Conservation (phyloP, 2,113 vertebrate genomes). For the Nothobranchius furzeri region DNA sequence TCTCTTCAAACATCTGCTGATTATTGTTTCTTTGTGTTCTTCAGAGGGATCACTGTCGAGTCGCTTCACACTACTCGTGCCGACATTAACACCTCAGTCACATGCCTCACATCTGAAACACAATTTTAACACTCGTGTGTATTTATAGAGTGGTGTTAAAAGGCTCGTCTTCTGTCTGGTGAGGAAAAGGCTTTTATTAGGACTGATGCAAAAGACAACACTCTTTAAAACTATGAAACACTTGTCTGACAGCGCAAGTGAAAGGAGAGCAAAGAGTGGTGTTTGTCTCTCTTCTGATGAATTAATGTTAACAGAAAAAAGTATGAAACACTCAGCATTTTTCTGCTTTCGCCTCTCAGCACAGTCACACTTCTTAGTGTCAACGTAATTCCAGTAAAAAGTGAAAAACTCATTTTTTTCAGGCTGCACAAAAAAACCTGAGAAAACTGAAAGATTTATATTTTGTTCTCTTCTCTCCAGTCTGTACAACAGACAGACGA, state of each 20-base stretch:
- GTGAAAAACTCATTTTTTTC: constrained; percentile 19
- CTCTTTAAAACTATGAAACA: constrained; percentile 51
- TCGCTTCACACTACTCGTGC: constrained; percentile 34
- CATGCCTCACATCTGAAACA: constrained; percentile 57
- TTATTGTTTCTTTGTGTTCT: constrained; percentile 48
- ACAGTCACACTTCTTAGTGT: constrained; percentile 17
- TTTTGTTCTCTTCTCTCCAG: constrained; percentile 5
- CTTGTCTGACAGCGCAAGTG: constrained; percentile 33
- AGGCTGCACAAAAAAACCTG: constrained; percentile 9
- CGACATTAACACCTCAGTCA: constrained; percentile 53
- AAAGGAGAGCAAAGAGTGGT: constrained; percentile 23
- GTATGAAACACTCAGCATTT: neutral
- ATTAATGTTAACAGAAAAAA: constrained; percentile 37
- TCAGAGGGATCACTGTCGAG: constrained; percentile 28
- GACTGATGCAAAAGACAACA: constrained; percentile 34
- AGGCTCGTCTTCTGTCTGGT: constrained; percentile 65
- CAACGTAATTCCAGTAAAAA: constrained; percentile 38
- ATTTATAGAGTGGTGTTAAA: constrained; percentile 71
- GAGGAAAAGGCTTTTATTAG: constrained; percentile 52
- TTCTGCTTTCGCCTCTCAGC: constrained; percentile 1
- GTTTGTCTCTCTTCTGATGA: constrained; percentile 31
- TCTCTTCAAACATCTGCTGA: constrained; percentile 47
- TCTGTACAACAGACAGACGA: constrained; percentile 21
- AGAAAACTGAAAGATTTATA: constrained; percentile 17
- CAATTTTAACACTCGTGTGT: constrained; percentile 71